Evolutionary conservation across 64 coral and sea anemone genomes (phyloP), one percentile per base, ranked within the genome.

Genomic region (Anthopleura sola): DNA sequence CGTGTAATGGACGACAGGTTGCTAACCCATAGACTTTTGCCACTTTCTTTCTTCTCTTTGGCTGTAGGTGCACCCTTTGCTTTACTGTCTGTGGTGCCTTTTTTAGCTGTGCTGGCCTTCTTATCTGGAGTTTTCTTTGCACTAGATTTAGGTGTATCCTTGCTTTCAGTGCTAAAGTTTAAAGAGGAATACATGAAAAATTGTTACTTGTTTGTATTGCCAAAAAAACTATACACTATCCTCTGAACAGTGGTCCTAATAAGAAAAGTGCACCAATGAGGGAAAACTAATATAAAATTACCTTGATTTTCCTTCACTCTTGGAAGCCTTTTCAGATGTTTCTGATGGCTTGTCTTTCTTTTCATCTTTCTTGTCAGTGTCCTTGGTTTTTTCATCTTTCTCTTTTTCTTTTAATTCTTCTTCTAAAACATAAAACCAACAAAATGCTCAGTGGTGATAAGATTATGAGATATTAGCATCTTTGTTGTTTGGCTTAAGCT

Each of bases 1-100:
- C 93, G 88, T 23, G 96, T 98, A 78, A 98, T 88, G n/a, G 96
- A 98, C 2, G 96, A 98, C 82, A 98, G 75, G 31, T 98, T 98
- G 81, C 92, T 94, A 46, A 98, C 96, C 96, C 96, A 98, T 13
- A 98, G 84, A 75, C 96, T 98, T 40, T 98, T 98, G 28, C 96
- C 96, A 60, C 85, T 82, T 80, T 98, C 96, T 49, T 98, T 98
- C 78, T 98, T 98, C 58, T 97, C 91, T 62, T 86, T 86, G 49
- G 85, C 74, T 6, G 87, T 36, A 0, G 84, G 13, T 13, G 75
- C 34, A 19, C 81, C 87, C 85, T 89, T 92, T 16, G 84, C 55
- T 40, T 93, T 88, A 21, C 32, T 90, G 24, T 81, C 76, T 36
- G 84, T 60, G 24, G 14, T 40, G 6, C 34, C 18, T 38, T 77